These are phyloP conservation scores for Schizotus pectinicornis DNA, from an alignment of 2,888 invertebrate species.

Conservation along the genomic window DNA sequence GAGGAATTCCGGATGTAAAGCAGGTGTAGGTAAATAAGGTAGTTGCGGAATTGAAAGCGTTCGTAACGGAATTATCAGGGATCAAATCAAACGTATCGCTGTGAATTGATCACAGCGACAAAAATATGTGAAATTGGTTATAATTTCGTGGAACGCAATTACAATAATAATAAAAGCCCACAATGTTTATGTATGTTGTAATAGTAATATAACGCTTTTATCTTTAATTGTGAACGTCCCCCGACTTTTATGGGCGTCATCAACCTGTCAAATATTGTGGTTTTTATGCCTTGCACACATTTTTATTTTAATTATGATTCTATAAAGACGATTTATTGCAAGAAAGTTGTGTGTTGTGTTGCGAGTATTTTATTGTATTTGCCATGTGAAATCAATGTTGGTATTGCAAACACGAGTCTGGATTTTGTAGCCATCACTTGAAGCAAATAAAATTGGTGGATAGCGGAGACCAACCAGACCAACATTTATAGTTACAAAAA, in stretches of 20 bases:
- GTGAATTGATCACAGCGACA: not conserved
- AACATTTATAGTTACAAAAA: constrained; percentile 41
- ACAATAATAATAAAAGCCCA: constrained; percentile 3
- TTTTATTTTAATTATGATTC: constrained; percentile 6
- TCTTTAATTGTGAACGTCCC: constrained; percentile 14
- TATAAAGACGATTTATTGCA: not conserved
- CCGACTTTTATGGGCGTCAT: constrained; percentile 11
- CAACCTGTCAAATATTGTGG: constrained; percentile 6
- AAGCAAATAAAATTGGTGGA: constrained; percentile 29
- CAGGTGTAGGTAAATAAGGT: no score
- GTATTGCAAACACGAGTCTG: constrained; percentile 9
- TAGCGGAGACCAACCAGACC: constrained; percentile 30
- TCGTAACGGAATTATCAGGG: no score
- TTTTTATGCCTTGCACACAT: constrained; percentile 7
- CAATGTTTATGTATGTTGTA: not conserved
- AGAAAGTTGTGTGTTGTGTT: constrained; percentile 4
- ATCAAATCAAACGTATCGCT: no score
- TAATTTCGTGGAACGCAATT: not conserved
- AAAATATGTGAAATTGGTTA: not conserved
- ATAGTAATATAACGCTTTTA: constrained; percentile 9
- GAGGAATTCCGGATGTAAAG: no score
- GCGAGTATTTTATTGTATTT: constrained; percentile 8
- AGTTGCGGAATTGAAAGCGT: no score
- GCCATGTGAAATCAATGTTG: not conserved
- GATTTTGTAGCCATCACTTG: constrained; percentile 17